Percentiles rank a stretch among this genome's conserved stretches.
Evolutionary conservation across 2,113 vertebrate species (phyloP).

Genomic region (Poecilia latipinna): DNA sequence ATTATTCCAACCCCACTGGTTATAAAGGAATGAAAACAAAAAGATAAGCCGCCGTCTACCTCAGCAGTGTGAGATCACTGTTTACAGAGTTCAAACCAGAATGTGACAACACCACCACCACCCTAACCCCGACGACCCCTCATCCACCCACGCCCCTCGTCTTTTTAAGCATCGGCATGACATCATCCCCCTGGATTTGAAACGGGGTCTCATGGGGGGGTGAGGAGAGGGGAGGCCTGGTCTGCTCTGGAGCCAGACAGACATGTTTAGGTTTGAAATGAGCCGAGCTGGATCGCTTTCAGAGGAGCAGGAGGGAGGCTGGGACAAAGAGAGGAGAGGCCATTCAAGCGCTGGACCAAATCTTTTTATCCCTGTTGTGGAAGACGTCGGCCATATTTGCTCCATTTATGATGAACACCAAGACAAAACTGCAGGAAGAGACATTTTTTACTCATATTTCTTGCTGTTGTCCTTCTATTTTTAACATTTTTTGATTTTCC

Average conservation of each 20-base stretch:
- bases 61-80: conserved; percentile 57
- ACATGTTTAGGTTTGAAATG: conserved; percentile 76
- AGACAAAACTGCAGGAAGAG: conserved; percentile 5
- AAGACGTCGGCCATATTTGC: background rate
- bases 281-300: conserved; percentile 74
- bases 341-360: conserved; percentile 19
- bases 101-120: conserved; percentile 58
- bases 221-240: conserved; percentile 47
- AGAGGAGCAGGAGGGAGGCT: conserved; percentile 21
- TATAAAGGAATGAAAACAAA: background rate
- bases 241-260: conserved; percentile 72
- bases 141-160: conserved; percentile 37
- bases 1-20: background rate
- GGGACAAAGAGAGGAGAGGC: conserved; percentile 32
- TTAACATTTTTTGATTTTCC: background rate
- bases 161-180: conserved; percentile 76
- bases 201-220: conserved; percentile 72
- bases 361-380: background rate
- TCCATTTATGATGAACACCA: background rate
- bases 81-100: conserved; percentile 61
- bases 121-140: conserved; percentile 54
- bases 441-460: background rate
- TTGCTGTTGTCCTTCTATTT: background rate
- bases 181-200: conserved; percentile 80
- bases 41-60: background rate